Evolutionary conservation across 2,888 invertebrate species (phyloP).

Genomic region (Leptinotarsa haldemani): DNA sequence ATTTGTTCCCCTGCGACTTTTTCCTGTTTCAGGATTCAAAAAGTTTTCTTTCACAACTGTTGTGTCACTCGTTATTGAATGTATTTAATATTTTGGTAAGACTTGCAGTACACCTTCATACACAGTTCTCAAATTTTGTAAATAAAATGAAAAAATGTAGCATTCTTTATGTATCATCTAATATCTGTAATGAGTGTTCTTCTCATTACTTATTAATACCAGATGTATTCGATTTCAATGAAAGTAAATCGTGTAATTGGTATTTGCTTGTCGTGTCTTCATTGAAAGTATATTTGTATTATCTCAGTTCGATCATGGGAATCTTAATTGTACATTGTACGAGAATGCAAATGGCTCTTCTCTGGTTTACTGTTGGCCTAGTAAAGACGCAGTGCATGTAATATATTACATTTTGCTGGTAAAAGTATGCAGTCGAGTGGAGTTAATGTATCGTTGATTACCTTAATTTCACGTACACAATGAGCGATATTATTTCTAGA

Average conservation of each 20-base stretch:
- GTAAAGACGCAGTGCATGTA: slow-evolving; percentile 28
- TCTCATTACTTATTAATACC: slow-evolving; percentile 7
- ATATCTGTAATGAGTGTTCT: not conserved
- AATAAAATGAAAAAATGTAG: not conserved
- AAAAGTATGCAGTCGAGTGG: slow-evolving; percentile 30
- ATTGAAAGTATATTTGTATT: slow-evolving; percentile 37
- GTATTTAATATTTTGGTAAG: too few relatives aligned
- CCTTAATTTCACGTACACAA: not conserved
- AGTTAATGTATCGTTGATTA: slow-evolving; percentile 1
- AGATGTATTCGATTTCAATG: slow-evolving; percentile 24
- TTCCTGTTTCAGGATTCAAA: too few relatives aligned
- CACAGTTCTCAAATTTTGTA: too few relatives aligned
- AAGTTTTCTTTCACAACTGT: too few relatives aligned
- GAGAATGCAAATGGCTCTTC: slow-evolving; percentile 22
- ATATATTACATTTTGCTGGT: slow-evolving; percentile 14
- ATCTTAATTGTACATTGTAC: slow-evolving; percentile 26
- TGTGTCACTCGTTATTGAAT: too few relatives aligned
- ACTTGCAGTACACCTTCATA: too few relatives aligned
- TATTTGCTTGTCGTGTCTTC: slow-evolving; percentile 20
- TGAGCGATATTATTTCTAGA: not conserved
- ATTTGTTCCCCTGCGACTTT: too few relatives aligned
- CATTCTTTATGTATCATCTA: not conserved
- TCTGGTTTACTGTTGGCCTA: slow-evolving; percentile 30
- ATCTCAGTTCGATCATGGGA: slow-evolving; percentile 22
- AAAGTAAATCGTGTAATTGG: slow-evolving; percentile 27